A percentile compares a stretch with the other conserved stretches of the same genome.
Evolutionary conservation across 2,888 invertebrate genomes (phyloP).

Genomic region (Eupithecia vulgata): DNA sequence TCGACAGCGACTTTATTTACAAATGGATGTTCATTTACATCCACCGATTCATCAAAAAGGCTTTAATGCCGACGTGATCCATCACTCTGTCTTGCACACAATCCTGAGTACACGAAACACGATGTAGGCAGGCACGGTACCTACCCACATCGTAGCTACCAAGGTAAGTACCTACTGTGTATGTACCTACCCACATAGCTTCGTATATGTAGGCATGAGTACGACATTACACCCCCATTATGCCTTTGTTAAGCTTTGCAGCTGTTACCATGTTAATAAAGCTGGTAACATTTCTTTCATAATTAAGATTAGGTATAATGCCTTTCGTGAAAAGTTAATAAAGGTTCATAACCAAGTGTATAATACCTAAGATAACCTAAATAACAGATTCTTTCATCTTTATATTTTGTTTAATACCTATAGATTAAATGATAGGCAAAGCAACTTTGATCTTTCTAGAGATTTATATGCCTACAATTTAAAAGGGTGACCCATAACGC

Average conservation of each 20-base stretch:
- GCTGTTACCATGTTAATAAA: conserved; percentile 17
- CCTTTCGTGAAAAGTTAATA: background rate
- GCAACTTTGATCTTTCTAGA: too few relatives aligned
- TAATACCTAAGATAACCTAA: too few relatives aligned
- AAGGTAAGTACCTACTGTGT: background rate
- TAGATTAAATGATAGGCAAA: too few relatives aligned
- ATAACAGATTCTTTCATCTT: too few relatives aligned
- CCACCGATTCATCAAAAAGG: conserved; percentile 27
- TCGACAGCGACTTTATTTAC: conserved; percentile 20
- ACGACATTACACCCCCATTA: conserved; percentile 21
- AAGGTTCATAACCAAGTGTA: background rate
- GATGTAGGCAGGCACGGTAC: conserved; percentile 11
- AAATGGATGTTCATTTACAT: conserved; percentile 32
- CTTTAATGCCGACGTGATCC: conserved; percentile 20
- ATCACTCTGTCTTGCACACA: conserved; percentile 28
- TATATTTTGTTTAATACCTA: too few relatives aligned
- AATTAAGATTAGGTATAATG: background rate
- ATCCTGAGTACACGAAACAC: conserved; percentile 23
- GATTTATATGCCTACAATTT: too few relatives aligned
- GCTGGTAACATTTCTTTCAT: conserved; percentile 14
- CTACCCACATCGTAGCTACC: background rate
- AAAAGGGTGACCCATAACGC: too few relatives aligned
- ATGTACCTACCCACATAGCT: background rate
- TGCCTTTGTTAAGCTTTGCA: conserved; percentile 27
- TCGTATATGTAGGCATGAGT: conserved; percentile 18